Conservation (phyloP, 1,140 invertebrate genomes). For the Berghia stephanieae region DNA sequence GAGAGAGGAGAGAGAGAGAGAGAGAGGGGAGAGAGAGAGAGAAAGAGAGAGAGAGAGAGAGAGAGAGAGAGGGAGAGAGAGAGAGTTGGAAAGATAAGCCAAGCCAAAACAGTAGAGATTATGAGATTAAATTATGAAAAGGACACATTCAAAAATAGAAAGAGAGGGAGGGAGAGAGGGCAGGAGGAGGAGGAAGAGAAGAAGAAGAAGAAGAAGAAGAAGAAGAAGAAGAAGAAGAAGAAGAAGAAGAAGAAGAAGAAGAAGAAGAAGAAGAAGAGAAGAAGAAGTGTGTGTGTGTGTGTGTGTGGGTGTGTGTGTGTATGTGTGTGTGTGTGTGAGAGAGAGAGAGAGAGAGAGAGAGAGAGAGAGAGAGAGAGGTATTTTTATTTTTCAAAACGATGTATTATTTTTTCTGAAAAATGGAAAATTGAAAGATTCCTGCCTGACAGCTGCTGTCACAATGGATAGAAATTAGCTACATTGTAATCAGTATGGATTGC, state of each 20-base stretch:
- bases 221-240: not conserved
- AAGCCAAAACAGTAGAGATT: not conserved
- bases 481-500: no score
- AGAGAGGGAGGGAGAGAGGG: no score
- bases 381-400: no score
- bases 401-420: no score
- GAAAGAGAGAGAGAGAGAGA: not conserved
- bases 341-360: not conserved
- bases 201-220: not conserved
- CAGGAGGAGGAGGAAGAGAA: not conserved
- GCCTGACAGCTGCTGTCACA: no score
- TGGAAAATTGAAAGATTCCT: no score
- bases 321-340: no score
- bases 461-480: no score
- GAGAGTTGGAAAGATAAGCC: not conserved
- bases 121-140: not conserved
- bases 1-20: not conserved
- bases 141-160: not conserved
- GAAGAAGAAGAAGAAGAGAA: no score
- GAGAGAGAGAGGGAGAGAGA: not conserved
- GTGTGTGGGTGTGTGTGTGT: no score
- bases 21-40: slow-evolving; percentile 4
- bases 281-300: no score
- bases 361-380: no score
- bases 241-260: not conserved